Evolutionary conservation across 2,113 vertebrate species (phyloP).

Genomic region (Aythya baeri): DNA sequence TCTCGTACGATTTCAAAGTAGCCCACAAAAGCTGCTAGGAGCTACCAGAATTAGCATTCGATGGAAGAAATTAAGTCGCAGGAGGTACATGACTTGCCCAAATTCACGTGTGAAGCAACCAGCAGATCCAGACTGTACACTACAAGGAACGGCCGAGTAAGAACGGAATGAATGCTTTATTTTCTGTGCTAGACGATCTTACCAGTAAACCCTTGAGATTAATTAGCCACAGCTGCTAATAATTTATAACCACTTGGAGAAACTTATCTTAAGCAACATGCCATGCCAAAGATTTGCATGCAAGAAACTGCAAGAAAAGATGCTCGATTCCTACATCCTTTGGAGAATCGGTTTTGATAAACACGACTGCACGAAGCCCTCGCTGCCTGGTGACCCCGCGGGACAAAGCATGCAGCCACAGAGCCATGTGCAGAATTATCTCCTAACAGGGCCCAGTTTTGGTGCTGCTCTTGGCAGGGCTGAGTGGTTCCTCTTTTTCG

Average conservation of each 20-base stretch:
- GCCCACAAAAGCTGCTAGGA: neutral
- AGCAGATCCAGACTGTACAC: neutral
- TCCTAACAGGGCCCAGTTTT: neutral
- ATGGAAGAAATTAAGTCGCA: neutral
- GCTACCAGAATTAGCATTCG: neutral
- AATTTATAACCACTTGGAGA: neutral
- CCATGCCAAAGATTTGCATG: neutral
- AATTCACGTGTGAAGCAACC: neutral
- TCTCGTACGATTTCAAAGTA: neutral
- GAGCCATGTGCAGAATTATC: neutral
- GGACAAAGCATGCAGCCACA: rapidly evolving
- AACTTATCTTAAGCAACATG: neutral
- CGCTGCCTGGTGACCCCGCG: neutral
- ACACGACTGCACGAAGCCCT: neutral
- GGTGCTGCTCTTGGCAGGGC: rapidly evolving
- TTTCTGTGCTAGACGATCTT: neutral
- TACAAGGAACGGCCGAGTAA: neutral
- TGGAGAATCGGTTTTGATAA: neutral
- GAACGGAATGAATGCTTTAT: neutral
- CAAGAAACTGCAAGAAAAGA: neutral
- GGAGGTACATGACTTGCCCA: neutral
- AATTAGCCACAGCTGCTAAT: constrained; percentile 25
- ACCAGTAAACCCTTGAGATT: neutral
- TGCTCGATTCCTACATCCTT: neutral
- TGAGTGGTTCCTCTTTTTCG: neutral